Conservation (phyloP, 2,113 vertebrate genomes). For the Tragelaphus imberbis region DNA sequence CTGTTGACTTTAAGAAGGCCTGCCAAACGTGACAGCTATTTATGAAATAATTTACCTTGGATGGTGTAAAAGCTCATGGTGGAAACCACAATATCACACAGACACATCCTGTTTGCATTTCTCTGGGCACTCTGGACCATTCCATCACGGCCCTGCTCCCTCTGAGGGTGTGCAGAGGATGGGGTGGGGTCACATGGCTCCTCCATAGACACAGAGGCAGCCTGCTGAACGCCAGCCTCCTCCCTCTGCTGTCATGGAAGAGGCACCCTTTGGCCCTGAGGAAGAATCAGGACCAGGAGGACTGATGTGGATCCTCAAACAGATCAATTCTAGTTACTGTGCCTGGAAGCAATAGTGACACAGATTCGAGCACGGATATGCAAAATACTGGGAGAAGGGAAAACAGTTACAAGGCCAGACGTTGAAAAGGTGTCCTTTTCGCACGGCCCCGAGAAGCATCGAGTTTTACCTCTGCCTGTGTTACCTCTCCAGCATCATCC, state of each 20-base stretch:
- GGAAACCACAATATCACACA: not conserved
- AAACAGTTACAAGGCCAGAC: not conserved
- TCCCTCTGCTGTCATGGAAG: not conserved
- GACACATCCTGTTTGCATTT: conserved; percentile 23
- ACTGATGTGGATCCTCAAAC: not conserved
- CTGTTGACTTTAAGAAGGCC: conserved; percentile 24
- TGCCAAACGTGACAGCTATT: conserved; percentile 33
- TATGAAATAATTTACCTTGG: conserved; percentile 20
- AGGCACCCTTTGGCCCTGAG: not conserved
- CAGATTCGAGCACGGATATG: not conserved
- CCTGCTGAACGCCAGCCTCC: not conserved
- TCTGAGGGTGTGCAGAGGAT: not conserved
- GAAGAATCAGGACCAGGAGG: not conserved
- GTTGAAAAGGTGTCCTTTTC: not conserved
- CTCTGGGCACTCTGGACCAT: not conserved
- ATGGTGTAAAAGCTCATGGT: not conserved
- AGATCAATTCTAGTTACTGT: not conserved
- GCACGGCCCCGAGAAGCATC: not conserved
- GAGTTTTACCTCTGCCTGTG: not conserved
- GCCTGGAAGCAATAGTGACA: not conserved
- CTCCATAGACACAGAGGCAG: not conserved
- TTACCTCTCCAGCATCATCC: not conserved
- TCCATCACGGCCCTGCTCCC: not conserved
- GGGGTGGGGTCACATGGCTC: not conserved
- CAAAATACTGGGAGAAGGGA: not conserved